A percentile compares a stretch with the other conserved stretches of the same genome.
Evolutionary conservation across 2,797 vertebrate genomes (phyloP).

Genomic region (Lithobates pipiens): DNA sequence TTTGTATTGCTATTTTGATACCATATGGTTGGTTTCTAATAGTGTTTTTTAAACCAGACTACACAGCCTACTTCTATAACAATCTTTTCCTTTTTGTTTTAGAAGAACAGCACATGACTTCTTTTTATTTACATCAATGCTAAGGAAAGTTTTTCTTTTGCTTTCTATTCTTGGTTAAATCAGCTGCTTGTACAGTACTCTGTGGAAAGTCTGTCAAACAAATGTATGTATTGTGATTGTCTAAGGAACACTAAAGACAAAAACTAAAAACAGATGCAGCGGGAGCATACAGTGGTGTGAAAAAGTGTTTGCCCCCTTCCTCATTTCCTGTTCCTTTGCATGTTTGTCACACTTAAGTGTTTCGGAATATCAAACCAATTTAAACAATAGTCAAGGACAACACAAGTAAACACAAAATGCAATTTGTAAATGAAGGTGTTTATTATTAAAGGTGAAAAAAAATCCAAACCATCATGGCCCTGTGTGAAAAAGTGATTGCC

Average conservation of each 20-base stretch:
- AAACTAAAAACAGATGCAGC: neutral
- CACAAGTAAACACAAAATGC: no score
- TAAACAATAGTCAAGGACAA: no score
- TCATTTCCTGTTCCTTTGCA: no score
- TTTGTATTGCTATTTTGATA: constrained; percentile 52
- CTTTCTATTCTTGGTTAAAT: neutral
- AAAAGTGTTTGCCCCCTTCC: no score
- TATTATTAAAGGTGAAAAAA: no score
- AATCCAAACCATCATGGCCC: no score
- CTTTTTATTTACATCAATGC: constrained; percentile 35
- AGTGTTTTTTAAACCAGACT: constrained; percentile 36
- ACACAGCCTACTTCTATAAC: constrained; percentile 23
- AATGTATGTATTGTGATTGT: neutral
- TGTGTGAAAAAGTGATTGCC: no score
- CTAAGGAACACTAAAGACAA: neutral
- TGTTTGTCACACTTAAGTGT: no score
- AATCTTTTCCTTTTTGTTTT: constrained; percentile 21
- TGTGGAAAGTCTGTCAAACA: neutral
- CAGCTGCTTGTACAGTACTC: neutral
- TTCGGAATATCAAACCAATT: no score
- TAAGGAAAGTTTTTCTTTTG: neutral
- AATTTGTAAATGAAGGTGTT: no score
- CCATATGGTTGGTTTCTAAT: constrained; percentile 61
- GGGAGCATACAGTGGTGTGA: no score
- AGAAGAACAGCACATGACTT: neutral